Percentiles rank a stretch among this genome's conserved stretches.
Evolutionary conservation across 2,888 invertebrate genomes (phyloP).

Genomic region (Crioceris asparagi): DNA sequence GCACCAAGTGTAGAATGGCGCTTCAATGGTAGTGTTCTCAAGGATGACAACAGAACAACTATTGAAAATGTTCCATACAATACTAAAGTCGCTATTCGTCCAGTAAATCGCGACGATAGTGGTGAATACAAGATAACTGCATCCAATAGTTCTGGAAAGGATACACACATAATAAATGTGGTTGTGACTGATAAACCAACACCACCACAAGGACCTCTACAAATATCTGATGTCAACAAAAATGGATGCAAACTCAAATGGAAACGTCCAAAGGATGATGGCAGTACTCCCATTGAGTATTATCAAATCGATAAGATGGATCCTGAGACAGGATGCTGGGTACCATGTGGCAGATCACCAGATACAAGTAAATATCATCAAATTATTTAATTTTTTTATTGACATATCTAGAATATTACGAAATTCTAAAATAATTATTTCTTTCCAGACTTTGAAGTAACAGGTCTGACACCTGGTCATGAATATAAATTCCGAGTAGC

Average conservation of each 20-base stretch:
- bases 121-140: constrained; percentile 83
- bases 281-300: constrained; percentile 88
- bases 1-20: constrained; percentile 91
- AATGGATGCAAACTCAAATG: constrained; percentile 91
- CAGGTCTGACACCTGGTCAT: constrained; percentile 76
- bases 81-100: constrained; percentile 75
- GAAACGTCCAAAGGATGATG: constrained; percentile 92
- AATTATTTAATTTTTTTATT: constrained; percentile 6
- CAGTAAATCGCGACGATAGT: constrained; percentile 68
- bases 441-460: constrained; percentile 61
- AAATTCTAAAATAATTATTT: too few relatives aligned
- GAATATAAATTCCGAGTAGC: constrained; percentile 94
- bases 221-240: constrained; percentile 81
- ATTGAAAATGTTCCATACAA: constrained; percentile 81
- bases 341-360: constrained; percentile 72
- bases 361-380: constrained; percentile 66
- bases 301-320: constrained; percentile 95
- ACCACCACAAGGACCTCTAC: constrained; percentile 81
- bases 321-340: constrained; percentile 79
- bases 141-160: constrained; percentile 78
- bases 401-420: neutral
- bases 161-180: constrained; percentile 70
- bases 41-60: constrained; percentile 53
- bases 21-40: constrained; percentile 69
- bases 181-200: constrained; percentile 79